Evolutionary conservation across 2,888 invertebrate species (phyloP).

Genomic region (Caenorhabditis zanzibari): DNA sequence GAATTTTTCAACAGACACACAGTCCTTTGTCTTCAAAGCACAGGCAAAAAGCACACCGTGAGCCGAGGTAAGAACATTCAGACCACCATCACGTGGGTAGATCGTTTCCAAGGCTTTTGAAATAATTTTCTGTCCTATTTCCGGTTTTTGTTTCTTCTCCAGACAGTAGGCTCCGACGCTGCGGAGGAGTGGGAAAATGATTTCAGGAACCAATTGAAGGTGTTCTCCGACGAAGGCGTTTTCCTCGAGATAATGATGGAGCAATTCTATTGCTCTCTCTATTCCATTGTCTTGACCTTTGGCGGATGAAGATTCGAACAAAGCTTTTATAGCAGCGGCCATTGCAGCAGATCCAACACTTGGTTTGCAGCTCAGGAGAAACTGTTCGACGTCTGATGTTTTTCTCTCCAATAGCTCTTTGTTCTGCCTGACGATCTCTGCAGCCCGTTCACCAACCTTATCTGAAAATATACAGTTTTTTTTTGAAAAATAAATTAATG

Average conservation of each 20-base stretch:
- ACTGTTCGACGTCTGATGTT: conserved; percentile 61
- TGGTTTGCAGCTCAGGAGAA: conserved; percentile 62
- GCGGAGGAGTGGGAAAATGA: conserved; percentile 68
- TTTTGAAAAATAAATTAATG: too few relatives aligned
- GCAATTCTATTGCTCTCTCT: conserved; percentile 67
- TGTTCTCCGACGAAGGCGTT: conserved; percentile 60
- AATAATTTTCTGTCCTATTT: conserved; percentile 59
- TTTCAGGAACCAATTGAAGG: conserved; percentile 65
- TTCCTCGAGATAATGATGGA: conserved; percentile 63
- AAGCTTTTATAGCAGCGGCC: conserved; percentile 66
- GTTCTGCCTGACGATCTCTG: conserved; percentile 62
- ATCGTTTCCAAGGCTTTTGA: conserved; percentile 41
- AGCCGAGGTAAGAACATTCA: conserved; percentile 57
- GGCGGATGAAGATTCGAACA: conserved; percentile 57
- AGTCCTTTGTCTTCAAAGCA: conserved; percentile 56
- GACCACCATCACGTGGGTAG: conserved; percentile 5
- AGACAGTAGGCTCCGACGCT: conserved; percentile 62
- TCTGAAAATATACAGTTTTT: conserved; percentile 38
- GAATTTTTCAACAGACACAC: conserved; percentile 30
- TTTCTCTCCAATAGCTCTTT: conserved; percentile 69
- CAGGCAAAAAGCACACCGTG: conserved; percentile 63
- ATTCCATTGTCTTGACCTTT: conserved; percentile 58
- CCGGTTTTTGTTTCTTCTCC: conserved; percentile 62
- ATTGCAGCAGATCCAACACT: conserved; percentile 65
- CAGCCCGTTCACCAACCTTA: conserved; percentile 52